phyloP scores from a whole-genome alignment of 2,888 invertebrate genomes.

The Dendrolimus houi region DNA sequence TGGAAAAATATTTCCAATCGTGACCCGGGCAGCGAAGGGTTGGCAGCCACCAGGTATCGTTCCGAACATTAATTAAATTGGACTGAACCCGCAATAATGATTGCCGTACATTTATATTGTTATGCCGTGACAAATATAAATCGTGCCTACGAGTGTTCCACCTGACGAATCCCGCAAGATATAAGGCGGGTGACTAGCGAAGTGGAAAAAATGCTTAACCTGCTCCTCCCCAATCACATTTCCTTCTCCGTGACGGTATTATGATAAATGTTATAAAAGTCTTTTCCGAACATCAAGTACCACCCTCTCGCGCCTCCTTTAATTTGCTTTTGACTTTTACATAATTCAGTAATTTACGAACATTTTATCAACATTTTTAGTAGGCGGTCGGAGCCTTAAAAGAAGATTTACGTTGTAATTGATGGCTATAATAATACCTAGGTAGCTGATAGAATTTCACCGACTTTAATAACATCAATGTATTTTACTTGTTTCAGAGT shows the following conservation, averaged over 20 bases:
- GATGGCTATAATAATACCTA: not conserved
- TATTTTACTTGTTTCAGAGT: conserved; percentile 80
- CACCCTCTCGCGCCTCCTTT: conserved; percentile 2
- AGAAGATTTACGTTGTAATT: not conserved
- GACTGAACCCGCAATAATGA: conserved; percentile 39
- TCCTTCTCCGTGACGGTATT: conserved; percentile 39
- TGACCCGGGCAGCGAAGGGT: conserved; percentile 11
- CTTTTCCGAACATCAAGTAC: not conserved
- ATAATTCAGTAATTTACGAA: not conserved
- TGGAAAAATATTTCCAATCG: conserved; percentile 31
- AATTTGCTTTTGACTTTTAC: not conserved
- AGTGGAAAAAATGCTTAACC: conserved; percentile 61
- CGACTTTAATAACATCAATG: not conserved
- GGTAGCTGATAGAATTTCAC: no score
- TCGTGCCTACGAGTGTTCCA: conserved; percentile 23
- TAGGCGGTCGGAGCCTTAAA: not conserved
- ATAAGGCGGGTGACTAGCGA: conserved; percentile 44
- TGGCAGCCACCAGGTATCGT: conserved; percentile 24
- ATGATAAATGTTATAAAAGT: conserved; percentile 42
- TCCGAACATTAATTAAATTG: conserved; percentile 45
- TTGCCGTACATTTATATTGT: conserved; percentile 33
- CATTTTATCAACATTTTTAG: not conserved
- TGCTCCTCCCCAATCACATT: conserved; percentile 55
- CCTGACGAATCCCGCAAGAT: conserved; percentile 36
- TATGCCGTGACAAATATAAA: conserved; percentile 39